Conservation (phyloP, 2,113 vertebrate species). For the Serinus canaria region DNA sequence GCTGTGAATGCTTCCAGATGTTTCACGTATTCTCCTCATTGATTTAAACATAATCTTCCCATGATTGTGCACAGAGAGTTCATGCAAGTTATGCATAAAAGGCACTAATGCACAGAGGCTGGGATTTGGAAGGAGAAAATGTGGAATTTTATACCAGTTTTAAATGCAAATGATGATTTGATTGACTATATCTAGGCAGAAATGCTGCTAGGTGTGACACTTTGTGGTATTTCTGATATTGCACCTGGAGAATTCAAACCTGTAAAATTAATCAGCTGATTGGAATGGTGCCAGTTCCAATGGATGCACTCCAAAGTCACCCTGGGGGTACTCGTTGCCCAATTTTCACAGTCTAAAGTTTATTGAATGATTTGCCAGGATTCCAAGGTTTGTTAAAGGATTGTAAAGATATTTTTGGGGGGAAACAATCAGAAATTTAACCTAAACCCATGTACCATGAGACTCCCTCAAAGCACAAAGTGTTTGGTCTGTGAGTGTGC, state of each 20-base stretch:
- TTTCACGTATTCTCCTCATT: not conserved
- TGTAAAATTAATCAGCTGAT: not conserved
- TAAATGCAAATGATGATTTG: not conserved
- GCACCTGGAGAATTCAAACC: slow-evolving; percentile 9
- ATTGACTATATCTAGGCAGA: not conserved
- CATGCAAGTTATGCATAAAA: not conserved
- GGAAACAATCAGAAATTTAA: not conserved
- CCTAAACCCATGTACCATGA: not conserved
- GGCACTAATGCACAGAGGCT: not conserved
- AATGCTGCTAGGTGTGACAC: slow-evolving; percentile 13
- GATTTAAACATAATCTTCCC: not conserved
- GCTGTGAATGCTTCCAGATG: not conserved
- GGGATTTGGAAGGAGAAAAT: not conserved
- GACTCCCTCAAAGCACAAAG: not conserved
- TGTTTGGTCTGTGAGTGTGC: not conserved
- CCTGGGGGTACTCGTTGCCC: not conserved
- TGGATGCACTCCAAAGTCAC: not conserved
- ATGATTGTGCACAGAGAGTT: not conserved
- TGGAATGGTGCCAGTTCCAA: not conserved
- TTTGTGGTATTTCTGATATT: not conserved
- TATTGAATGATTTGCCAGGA: not conserved
- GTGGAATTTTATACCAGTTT: not conserved
- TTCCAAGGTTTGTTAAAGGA: not conserved
- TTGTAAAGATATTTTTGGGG: not conserved
- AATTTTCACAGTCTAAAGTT: not conserved